Evolutionary conservation across 2,113 vertebrate genomes (phyloP), one percentile per base, ranked within the genome.

Genomic region (Bungarus multicinctus): DNA sequence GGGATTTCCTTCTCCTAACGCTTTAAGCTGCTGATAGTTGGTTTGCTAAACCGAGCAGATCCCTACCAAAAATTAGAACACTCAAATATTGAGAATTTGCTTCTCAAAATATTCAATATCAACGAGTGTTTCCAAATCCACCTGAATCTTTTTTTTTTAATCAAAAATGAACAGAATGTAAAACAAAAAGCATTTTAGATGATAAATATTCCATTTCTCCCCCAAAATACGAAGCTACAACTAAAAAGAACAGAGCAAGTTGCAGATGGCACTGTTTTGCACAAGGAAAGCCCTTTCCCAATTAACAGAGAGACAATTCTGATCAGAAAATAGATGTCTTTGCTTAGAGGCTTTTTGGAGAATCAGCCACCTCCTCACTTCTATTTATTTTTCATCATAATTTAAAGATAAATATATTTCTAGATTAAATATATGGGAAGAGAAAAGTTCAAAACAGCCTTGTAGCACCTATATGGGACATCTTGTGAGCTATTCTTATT

Each of bases 341-440:
- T n/a, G 0, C 9, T 87, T 52, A 55, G 55, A 90, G 93, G 91
- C 23, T 22, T 90, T 81, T 34, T 54, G 57, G 57, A 92, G 30
- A 25, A 55, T 47, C 22, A 54, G 54, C 22, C 11, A 57, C 69
- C 54, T 64, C 34, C 81, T 90, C 34, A 81, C 57, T 22, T 52
- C 88, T 87, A 20, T 55, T 45, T 69, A 92, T 55, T 87, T 90
- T 81, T 53, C 88, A 90, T 86, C 92, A 95, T 95, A 95, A 95
- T 87, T 95, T 95, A 95, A 93, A 90, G 89, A 95, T 95, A 95
- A 95, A 95, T 95, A 94, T 93, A 92, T 47, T 93, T 94, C 91
- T 92, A 87, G 91, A 92, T 94, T 94, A 94, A 92, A 94, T 94
- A 94, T n/a, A 45, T 12, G 69, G 74, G 55, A 55, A 88, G 52